phyloP scores from a whole-genome alignment of 2,888 invertebrate species.

The Chymomyza fuscimana region DNA sequence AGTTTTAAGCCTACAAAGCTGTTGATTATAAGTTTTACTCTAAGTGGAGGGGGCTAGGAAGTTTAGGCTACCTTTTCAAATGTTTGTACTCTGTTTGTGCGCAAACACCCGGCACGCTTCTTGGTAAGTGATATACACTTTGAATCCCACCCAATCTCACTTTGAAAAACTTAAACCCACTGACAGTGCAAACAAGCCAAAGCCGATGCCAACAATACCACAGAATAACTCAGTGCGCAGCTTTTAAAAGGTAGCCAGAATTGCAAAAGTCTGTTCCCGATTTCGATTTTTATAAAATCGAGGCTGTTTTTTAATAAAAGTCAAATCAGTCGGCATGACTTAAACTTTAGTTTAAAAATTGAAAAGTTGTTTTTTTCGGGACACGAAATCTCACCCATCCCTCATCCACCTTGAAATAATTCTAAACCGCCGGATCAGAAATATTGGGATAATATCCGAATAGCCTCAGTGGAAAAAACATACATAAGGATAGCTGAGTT shows the following conservation, averaged over 20 bases:
- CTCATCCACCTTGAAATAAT: too few species aligned
- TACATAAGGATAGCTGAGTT: too few species aligned
- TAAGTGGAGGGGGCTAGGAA: conserved; percentile 14
- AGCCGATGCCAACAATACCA: conserved; percentile 39
- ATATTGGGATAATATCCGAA: too few species aligned
- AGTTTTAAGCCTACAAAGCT: conserved; percentile 70
- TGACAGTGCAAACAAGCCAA: conserved; percentile 30
- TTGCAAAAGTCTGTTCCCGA: background rate
- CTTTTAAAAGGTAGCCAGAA: conserved; percentile 16
- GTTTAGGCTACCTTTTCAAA: conserved; percentile 30
- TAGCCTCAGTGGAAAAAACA: too few species aligned
- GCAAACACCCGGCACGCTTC: conserved; percentile 24
- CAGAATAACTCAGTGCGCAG: conserved; percentile 24
- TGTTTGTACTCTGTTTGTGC: background rate
- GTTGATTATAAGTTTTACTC: conserved; percentile 64
- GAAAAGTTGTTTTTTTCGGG: too few species aligned
- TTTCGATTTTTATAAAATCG: background rate
- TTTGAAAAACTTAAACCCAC: background rate
- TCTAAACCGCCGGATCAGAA: too few species aligned
- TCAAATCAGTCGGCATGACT: too few species aligned
- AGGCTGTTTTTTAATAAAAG: too few species aligned
- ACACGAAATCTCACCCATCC: too few species aligned
- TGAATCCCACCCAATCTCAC: background rate
- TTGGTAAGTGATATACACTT: conserved; percentile 25
- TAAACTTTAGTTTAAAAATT: too few species aligned